Base-by-base conservation (phyloP, 2,888 invertebrate species). In the Megastigmus dorsalis region DNA sequence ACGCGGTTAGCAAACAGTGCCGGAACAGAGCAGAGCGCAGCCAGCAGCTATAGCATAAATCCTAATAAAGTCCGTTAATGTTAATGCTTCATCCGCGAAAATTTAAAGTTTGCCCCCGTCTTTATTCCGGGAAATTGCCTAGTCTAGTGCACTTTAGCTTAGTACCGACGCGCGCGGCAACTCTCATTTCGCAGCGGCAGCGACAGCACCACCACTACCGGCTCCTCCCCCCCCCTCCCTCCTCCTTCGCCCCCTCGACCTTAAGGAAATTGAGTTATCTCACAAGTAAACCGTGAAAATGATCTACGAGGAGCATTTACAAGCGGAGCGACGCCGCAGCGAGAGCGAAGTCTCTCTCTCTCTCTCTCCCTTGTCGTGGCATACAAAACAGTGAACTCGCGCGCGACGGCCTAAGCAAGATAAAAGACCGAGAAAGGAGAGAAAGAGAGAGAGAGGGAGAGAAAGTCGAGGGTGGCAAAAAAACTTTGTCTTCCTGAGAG, bases 371-470 rank as follows among this genome's bases (percentile, higher is more conserved):
- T 72, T 73, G 76, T 76, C 69, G 48, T 23, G 76, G 76, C 76
- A 76, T 76, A 76, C 76, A 76, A 76, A 76, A 76, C 76, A 74
- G 76, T 62, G 60, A 66, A 74, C 73, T 76, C 62, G 10, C 7
- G 52, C 15, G 18, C 54, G 6, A 43, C 15, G 60, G 52, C 45
- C 63, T 76, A 72, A 76, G 76, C 68, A 76, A 72, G 72, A 76
- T 72, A 76, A 73, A 76, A 59, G 68, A 72, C 69, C 60, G 20
- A 36, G 48, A 48, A 54, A 57, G 65, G 36, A 36, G 45, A 18
- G n/a, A 54, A 66, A 69, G 28, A 80, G 81, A n/a, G n/a, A n/a
- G n/a, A n/a, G n/a, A n/a, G n/a, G 80, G 80, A 78, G 81, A 81
- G 79, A 74, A 67, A 70, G 63, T 63, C 28, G 57, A n/a, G 45